Evolutionary conservation across 1,140 invertebrate species (phyloP), one percentile per base, ranked within the genome.

Genomic region (Mya arenaria): DNA sequence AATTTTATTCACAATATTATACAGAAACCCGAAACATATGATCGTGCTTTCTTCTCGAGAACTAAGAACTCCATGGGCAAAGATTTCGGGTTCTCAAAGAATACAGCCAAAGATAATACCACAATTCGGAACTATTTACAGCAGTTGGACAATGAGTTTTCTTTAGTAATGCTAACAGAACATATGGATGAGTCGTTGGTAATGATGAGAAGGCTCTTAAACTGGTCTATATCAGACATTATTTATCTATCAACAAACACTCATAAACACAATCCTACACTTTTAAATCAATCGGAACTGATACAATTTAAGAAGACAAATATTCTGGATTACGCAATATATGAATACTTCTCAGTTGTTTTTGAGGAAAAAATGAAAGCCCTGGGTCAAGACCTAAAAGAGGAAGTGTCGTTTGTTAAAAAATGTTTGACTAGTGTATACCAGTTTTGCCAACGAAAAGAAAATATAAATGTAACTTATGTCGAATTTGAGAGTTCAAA

Each of bases 151-250:
- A 68, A 85, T 5, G 80, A 84, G 13, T 94, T 95, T 84, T 89
- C 92, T 80, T 86, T 94, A 4, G 91, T 95, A 15, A 90, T 95
- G 90, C 91, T 94, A 25, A 88, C 92, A 1, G 94, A 95, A 81
- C 88, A 92, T 75, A 92, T 94, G 85, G 93, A 94, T 62, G 93
- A 94, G 81, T 94, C 94, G 1, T 82, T 94, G 52, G 89, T 94
- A 52, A 87, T 94, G 0, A 83, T 94, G 56, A 90, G 88, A 62
- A 84, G 94, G 73, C 68, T 92, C 1, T 89, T 94, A 28, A 93
- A 92, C 66, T 95, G 94, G 94, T 84, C 92, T 15, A 82, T 93
- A 19, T 88, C 91, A 36, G 91, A 94, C 73, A 88, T 94, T 5
- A 75, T 93, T 0, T 89, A 89, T 69, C 19, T 88, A 17, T n/a